Evolutionary conservation across 2,113 vertebrate species (phyloP).

Genomic region (Microtus oregoni): DNA sequence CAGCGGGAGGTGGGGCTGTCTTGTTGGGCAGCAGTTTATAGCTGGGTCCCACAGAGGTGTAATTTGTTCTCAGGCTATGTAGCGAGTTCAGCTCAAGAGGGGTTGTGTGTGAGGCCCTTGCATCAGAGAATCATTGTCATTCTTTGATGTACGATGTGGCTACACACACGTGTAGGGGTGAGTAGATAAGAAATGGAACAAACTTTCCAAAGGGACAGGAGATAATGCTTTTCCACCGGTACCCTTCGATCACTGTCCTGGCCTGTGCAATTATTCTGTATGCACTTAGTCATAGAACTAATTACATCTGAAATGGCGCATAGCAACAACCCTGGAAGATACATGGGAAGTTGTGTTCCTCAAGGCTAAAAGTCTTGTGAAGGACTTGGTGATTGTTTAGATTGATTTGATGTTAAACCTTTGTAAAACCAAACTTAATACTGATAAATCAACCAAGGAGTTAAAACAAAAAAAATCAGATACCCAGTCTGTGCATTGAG

Average conservation of each 20-base stretch:
- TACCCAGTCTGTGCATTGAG: not conserved
- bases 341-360: not conserved
- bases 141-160: not conserved
- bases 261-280: not conserved
- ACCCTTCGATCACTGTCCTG: not conserved
- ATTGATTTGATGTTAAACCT: not conserved
- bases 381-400: not conserved
- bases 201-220: not conserved
- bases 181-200: not conserved
- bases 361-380: not conserved
- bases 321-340: not conserved
- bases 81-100: not conserved
- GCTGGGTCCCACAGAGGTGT: not conserved
- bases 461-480: not conserved
- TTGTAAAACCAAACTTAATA: not conserved
- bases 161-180: not conserved
- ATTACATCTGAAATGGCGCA: not conserved
- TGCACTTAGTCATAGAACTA: not conserved
- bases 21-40: constrained; percentile 2
- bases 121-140: not conserved
- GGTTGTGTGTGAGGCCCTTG: not conserved
- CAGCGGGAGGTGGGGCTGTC: not conserved
- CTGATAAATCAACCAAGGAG: not conserved
- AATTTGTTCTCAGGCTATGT: constrained; percentile 4
- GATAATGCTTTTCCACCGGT: not conserved